Evolutionary conservation across 1,140 invertebrate species (phyloP).

Genomic region (Leptinotarsa texana): DNA sequence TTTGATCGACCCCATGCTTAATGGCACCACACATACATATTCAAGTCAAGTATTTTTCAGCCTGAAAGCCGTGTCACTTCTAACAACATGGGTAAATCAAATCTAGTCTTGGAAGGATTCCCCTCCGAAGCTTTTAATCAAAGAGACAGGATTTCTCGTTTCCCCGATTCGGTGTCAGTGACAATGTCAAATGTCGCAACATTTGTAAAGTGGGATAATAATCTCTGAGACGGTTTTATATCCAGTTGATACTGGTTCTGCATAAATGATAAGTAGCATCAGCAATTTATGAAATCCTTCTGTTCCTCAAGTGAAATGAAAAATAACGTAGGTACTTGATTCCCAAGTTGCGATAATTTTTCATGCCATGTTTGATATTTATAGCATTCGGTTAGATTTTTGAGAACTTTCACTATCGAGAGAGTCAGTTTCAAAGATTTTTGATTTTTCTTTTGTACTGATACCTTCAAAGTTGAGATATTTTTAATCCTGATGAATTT

Average conservation of each 20-base stretch:
- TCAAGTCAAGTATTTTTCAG: neutral
- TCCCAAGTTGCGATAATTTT: neutral
- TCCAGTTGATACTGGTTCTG: constrained; percentile 8
- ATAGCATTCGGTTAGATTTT: no score
- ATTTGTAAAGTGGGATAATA: constrained; percentile 15
- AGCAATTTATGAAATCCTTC: neutral
- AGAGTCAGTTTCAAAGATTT: no score
- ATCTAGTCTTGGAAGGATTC: neutral
- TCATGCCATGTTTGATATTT: no score
- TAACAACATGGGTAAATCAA: neutral
- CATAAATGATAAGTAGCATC: neutral
- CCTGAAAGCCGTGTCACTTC: neutral
- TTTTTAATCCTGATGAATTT: no score
- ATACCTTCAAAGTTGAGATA: no score
- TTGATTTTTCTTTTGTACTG: no score
- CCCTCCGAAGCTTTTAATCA: constrained; percentile 9
- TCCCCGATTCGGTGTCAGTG: neutral
- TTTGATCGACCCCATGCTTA: no score
- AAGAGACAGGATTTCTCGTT: neutral
- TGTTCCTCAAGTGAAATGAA: neutral
- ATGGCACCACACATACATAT: neutral
- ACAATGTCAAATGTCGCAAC: constrained; percentile 17
- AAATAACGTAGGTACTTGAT: neutral
- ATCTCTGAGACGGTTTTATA: constrained; percentile 20
- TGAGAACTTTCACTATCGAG: no score